phyloP scores from a whole-genome alignment of 2,888 invertebrate species.

The Drosophila rubida region DNA sequence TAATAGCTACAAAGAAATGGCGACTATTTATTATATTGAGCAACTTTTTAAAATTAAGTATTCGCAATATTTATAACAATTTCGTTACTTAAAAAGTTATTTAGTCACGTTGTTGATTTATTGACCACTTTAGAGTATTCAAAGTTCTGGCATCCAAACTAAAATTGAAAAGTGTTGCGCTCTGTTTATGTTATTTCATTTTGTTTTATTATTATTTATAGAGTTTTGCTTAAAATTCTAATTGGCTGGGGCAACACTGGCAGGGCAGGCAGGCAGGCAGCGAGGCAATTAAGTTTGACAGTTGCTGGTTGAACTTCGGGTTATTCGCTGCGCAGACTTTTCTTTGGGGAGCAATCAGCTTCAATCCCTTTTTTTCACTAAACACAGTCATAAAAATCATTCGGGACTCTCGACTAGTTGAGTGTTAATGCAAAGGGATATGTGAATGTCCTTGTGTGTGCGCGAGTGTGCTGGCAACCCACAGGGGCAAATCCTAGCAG shows the following conservation, averaged over 20 bases:
- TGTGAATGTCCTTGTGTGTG: conserved; percentile 10
- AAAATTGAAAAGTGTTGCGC: background rate
- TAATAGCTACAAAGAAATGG: too few relatives aligned
- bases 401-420: conserved; percentile 68
- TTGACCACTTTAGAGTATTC: background rate
- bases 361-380: conserved; percentile 76
- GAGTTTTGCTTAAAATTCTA: conserved; percentile 29
- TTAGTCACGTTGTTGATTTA: too few relatives aligned
- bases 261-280: conserved; percentile 13
- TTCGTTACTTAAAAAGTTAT: too few relatives aligned
- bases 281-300: conserved; percentile 54
- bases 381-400: conserved; percentile 76
- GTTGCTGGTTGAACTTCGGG: conserved; percentile 31
- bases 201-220: conserved; percentile 30
- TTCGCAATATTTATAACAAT: too few relatives aligned
- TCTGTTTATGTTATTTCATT: conserved; percentile 4
- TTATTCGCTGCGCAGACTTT: conserved; percentile 16
- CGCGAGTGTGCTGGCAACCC: conserved; percentile 17
- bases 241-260: conserved; percentile 32
- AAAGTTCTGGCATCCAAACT: background rate
- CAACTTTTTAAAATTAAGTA: too few relatives aligned
- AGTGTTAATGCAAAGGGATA: conserved; percentile 72
- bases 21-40: too few relatives aligned
- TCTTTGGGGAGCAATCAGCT: conserved; percentile 73
- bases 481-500: conserved; percentile 62